A percentile compares a stretch with the other conserved stretches of the same genome.
Conservation (phyloP, 2,797 vertebrate species). For the Loriculus beryllinus region DNA sequence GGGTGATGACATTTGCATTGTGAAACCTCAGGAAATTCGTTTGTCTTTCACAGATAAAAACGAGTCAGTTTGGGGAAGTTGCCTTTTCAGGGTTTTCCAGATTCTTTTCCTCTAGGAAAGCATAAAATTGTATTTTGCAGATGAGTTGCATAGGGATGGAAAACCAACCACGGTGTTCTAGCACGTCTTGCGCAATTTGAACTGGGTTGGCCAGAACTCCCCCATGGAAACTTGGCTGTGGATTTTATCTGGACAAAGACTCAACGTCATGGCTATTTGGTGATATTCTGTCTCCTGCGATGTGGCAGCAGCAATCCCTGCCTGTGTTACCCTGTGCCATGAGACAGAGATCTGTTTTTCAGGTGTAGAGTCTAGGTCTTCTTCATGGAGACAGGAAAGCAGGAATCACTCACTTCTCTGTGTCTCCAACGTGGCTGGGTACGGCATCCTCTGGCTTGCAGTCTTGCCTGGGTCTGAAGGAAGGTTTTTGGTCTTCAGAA, state of each 20-base stretch:
- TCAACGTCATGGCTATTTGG: not conserved
- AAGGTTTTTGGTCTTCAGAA: not conserved
- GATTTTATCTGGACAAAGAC: not conserved
- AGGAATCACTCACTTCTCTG: not conserved
- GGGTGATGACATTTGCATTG: not conserved
- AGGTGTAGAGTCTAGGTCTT: not conserved
- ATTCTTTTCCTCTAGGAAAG: not conserved
- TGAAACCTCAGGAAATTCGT: not conserved
- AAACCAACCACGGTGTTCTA: not conserved
- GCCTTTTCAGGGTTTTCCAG: not conserved
- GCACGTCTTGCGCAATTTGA: rapidly evolving
- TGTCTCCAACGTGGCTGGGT: rapidly evolving
- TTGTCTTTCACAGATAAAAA: not conserved
- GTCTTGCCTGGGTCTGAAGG: not conserved
- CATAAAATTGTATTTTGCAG: not conserved
- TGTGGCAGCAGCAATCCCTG: not conserved
- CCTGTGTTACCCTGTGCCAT: not conserved
- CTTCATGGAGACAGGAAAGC: not conserved
- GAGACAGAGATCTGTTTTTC: not conserved
- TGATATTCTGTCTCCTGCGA: not conserved
- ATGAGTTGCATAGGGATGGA: not conserved
- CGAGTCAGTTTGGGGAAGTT: rapidly evolving
- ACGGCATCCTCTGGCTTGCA: not conserved
- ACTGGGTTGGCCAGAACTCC: not conserved
- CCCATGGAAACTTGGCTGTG: not conserved